Percentiles rank a stretch among this genome's conserved stretches.
phyloP scores from a whole-genome alignment of 2,113 vertebrate species.

The Eolophus roseicapilla region DNA sequence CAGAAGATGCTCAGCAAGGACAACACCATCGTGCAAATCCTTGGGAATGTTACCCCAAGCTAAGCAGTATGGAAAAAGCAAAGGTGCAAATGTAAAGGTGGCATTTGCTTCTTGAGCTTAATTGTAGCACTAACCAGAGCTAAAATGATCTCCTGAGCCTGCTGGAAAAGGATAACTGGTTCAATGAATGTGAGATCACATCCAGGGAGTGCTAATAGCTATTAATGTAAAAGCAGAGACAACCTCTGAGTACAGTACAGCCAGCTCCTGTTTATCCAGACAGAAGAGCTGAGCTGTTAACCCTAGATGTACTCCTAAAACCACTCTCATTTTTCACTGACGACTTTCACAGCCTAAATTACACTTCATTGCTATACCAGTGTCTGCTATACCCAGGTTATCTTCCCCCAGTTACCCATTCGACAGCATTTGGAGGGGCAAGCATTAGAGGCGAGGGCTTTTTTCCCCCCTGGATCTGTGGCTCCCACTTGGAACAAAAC shows the following conservation, averaged over 20 bases:
- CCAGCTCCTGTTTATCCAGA: background rate
- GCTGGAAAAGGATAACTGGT: background rate
- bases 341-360: background rate
- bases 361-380: background rate
- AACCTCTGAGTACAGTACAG: background rate
- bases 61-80: background rate
- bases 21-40: fast-evolving
- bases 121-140: background rate
- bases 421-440: background rate
- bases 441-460: background rate
- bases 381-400: background rate
- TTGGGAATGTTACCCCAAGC: background rate
- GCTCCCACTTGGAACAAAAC: background rate
- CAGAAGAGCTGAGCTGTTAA: background rate
- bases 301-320: background rate
- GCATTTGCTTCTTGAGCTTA: background rate
- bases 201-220: background rate
- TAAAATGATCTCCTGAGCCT: background rate
- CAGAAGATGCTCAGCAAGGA: background rate
- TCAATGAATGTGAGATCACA: background rate
- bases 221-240: background rate
- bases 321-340: background rate
- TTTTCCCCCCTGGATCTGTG: background rate
- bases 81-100: background rate
- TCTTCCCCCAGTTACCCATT: background rate